Conservation (phyloP, 1,140 invertebrate genomes). For the Aphidius gifuensis region DNA sequence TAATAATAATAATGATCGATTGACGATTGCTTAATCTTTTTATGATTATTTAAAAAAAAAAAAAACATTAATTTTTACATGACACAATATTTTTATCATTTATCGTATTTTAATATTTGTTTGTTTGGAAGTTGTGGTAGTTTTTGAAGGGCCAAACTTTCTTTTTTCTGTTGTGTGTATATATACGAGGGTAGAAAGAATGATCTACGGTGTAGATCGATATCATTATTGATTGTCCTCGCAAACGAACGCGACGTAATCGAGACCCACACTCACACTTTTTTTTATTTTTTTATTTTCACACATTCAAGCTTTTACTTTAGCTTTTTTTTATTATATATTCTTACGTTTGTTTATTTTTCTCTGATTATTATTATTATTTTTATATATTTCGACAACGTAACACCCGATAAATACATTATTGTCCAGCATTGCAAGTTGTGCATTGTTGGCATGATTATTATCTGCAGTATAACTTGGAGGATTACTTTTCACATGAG, state of each 20-base stretch:
- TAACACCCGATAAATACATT: constrained; percentile 16
- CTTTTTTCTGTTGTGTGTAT: constrained; percentile 1
- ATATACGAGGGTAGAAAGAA: constrained; percentile 10
- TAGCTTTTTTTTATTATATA: not conserved
- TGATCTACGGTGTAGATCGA: constrained; percentile 13
- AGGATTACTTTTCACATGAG: constrained; percentile 10
- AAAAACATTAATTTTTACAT: no score
- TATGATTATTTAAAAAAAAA: no score
- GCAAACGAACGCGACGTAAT: constrained; percentile 1
- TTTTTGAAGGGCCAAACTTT: not conserved
- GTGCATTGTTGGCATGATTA: constrained; percentile 16
- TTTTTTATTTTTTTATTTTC: constrained; percentile 11
- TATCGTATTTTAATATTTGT: no score
- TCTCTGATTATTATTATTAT: not conserved
- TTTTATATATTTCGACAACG: not conserved
- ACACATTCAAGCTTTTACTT: constrained; percentile 5
- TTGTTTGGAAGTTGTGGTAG: no score
- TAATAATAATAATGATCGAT: no score
- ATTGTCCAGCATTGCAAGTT: not conserved
- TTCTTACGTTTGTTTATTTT: not conserved
- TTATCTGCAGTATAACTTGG: constrained; percentile 7
- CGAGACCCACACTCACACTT: constrained; percentile 10
- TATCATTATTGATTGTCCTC: constrained; percentile 17
- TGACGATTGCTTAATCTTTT: no score
- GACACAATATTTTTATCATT: no score